These are phyloP conservation scores for Clarias laeviceps DNA, from an alignment of 2,797 vertebrate species.

Conservation along the genomic window DNA sequence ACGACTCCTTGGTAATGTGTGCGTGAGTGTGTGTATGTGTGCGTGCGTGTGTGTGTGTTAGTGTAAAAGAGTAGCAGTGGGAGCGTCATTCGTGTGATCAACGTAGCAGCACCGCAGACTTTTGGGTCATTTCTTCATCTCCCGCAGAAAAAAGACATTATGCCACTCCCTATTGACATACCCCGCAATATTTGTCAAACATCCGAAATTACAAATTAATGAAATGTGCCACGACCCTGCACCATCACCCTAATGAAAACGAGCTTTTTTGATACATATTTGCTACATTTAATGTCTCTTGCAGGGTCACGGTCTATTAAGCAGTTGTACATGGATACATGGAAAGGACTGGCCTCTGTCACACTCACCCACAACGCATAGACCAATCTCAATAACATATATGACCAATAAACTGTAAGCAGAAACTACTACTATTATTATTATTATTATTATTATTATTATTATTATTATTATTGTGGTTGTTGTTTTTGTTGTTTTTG, in stretches of 20 bases:
- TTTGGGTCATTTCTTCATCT: conserved; percentile 98
- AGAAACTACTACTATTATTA: background rate
- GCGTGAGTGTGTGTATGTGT: conserved; percentile 17
- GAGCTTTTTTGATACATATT: conserved; percentile 85
- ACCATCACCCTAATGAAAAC: conserved; percentile 97
- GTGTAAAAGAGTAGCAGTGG: conserved; percentile 73
- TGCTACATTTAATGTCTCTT: conserved; percentile 91
- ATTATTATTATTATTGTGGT: background rate
- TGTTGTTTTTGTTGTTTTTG: background rate
- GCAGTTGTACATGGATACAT: conserved; percentile 87
- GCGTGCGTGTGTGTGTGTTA: conserved; percentile 16
- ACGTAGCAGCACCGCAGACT: conserved; percentile 92
- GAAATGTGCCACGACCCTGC: conserved; percentile 96
- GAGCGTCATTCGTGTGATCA: conserved; percentile 93
- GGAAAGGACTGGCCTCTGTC: conserved; percentile 82
- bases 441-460: background rate
- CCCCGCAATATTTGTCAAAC: conserved; percentile 99
- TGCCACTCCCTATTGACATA: conserved; percentile 96
- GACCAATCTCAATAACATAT: background rate
- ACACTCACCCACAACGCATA: conserved; percentile 82
- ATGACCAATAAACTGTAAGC: background rate
- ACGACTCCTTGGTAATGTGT: conserved; percentile 58
- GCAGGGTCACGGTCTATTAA: conserved; percentile 91
- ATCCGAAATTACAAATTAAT: conserved; percentile 99
- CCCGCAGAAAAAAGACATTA: conserved; percentile 99